A percentile compares a stretch with the other conserved stretches of the same genome.
Conservation (phyloP, 2,888 invertebrate species). For the Athalia cordata region DNA sequence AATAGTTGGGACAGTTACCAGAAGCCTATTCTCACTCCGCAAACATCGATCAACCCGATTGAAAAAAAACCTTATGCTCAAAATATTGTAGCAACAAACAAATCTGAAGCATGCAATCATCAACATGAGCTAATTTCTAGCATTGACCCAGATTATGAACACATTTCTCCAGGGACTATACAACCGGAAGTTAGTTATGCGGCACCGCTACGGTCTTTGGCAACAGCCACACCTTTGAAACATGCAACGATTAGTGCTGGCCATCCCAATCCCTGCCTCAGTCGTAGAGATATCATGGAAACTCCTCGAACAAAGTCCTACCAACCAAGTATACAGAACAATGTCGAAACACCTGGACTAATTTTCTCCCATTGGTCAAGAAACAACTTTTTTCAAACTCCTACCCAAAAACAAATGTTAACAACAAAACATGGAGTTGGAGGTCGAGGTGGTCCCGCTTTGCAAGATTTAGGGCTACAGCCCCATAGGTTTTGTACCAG, state of each 20-base stretch:
- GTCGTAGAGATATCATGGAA: slow-evolving; percentile 64
- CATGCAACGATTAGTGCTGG: slow-evolving; percentile 50
- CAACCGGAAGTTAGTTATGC: background rate
- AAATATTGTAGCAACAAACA: background rate
- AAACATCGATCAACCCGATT: background rate
- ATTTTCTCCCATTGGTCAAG: slow-evolving; percentile 61
- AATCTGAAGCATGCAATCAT: background rate
- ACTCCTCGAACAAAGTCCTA: slow-evolving; percentile 63
- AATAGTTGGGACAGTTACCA: background rate
- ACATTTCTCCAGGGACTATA: background rate
- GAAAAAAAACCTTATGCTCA: background rate
- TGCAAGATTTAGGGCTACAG: slow-evolving; percentile 5
- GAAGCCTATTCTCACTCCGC: background rate
- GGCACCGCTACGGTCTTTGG: slow-evolving; percentile 7
- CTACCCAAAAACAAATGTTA: slow-evolving; percentile 49
- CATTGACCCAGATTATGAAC: background rate
- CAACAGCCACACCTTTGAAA: slow-evolving; percentile 65
- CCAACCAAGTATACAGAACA: slow-evolving; percentile 53
- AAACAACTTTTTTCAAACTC: slow-evolving; percentile 58
- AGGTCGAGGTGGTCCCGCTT: background rate
- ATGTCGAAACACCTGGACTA: slow-evolving; percentile 62
- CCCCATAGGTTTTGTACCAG: slow-evolving; percentile 54
- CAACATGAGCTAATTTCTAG: background rate
- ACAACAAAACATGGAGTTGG: background rate
- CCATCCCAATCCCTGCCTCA: slow-evolving; percentile 61